Evolutionary conservation across 2,113 vertebrate genomes (phyloP).

Genomic region (Esox niger): DNA sequence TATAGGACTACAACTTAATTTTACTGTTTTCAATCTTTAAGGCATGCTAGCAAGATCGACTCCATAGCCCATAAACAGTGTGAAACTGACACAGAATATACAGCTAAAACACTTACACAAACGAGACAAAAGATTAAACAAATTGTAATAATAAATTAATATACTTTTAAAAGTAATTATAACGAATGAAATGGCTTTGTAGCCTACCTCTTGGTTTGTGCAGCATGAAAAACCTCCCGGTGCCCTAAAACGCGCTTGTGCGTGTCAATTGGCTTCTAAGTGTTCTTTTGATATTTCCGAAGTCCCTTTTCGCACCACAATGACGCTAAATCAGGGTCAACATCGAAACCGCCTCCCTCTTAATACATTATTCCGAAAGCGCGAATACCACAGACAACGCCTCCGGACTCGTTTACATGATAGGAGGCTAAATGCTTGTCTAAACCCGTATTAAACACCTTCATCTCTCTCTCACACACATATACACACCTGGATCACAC

Average conservation of each 20-base stretch:
- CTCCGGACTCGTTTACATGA: not conserved
- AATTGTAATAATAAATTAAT: not conserved
- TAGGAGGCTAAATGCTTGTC: not conserved
- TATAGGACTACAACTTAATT: too few relatives aligned
- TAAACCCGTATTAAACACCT: not conserved
- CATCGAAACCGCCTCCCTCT: not conserved
- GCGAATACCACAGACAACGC: not conserved
- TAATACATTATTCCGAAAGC: not conserved
- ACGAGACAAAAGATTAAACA: not conserved
- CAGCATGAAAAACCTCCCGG: slow-evolving; percentile 7
- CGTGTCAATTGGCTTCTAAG: not conserved
- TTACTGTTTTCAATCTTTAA: too few relatives aligned
- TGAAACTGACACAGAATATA: too few relatives aligned
- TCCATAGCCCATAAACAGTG: too few relatives aligned
- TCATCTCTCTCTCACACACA: not conserved
- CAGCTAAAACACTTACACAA: too few relatives aligned
- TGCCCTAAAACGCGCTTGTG: not conserved
- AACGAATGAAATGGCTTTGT: not conserved
- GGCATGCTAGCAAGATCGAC: too few relatives aligned
- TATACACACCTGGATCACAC: too few relatives aligned
- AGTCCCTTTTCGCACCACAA: not conserved
- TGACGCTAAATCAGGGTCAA: slow-evolving; percentile 3
- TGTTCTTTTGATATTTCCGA: not conserved
- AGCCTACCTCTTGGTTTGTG: not conserved
- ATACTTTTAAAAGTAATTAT: not conserved